Conservation (phyloP, 2,888 invertebrate species). For the Nomada goodeniana region DNA sequence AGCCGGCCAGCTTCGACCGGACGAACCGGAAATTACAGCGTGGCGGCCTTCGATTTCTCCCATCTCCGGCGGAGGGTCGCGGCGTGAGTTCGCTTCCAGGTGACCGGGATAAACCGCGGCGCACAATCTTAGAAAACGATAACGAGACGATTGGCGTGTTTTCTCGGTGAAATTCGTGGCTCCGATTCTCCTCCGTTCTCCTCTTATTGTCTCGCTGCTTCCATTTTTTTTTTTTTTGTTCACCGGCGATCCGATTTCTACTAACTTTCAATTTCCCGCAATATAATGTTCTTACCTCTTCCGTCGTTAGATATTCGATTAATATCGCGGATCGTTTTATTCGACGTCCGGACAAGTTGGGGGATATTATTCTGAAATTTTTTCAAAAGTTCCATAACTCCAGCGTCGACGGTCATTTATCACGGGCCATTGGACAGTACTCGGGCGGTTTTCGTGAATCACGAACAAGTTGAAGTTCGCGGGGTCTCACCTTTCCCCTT, state of each 20-base stretch:
- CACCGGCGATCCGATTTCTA: slow-evolving; percentile 1
- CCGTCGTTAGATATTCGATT: neutral
- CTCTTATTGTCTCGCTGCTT: slow-evolving; percentile 8
- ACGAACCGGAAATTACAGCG: slow-evolving; percentile 68
- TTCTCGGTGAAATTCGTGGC: slow-evolving; percentile 49
- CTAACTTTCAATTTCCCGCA: neutral
- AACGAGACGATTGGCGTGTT: slow-evolving; percentile 60
- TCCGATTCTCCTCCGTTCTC: slow-evolving; percentile 9
- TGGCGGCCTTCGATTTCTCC: slow-evolving; percentile 61
- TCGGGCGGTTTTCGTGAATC: slow-evolving; percentile 28
- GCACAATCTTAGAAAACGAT: slow-evolving; percentile 60
- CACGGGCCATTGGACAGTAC: slow-evolving; percentile 46
- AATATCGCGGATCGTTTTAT: neutral
- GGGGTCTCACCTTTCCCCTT: slow-evolving; percentile 28
- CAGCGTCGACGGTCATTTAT: slow-evolving; percentile 46
- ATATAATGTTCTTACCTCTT: neutral
- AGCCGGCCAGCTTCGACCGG: slow-evolving; percentile 29
- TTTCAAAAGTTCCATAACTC: slow-evolving; percentile 12
- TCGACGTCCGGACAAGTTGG: neutral
- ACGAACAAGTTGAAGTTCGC: slow-evolving; percentile 55
- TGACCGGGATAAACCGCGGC: slow-evolving; percentile 60
- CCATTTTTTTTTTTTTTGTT: neutral
- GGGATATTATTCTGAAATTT: slow-evolving; percentile 18
- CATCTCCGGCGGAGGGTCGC: slow-evolving; percentile 61
- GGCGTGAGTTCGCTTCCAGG: slow-evolving; percentile 46